Conservation (phyloP, 1,140 invertebrate genomes). For the Macrosteles quadrilineatus region DNA sequence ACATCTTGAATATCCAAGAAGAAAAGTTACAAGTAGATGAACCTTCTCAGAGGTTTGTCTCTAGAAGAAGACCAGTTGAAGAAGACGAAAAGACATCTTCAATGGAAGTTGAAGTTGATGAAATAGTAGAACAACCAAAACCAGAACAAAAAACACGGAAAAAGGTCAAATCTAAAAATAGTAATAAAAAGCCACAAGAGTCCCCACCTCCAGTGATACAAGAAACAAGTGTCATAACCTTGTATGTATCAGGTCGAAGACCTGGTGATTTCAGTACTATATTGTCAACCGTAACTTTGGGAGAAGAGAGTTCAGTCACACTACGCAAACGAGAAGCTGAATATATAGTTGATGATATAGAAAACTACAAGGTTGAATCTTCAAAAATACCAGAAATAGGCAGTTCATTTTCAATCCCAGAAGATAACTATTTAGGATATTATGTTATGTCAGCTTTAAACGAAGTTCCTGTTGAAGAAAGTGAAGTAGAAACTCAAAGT, state of each 20-base stretch:
- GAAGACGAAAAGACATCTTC: conserved; percentile 34
- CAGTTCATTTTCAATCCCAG: conserved; percentile 50
- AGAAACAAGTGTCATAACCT: conserved; percentile 75
- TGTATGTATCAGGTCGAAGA: conserved; percentile 82
- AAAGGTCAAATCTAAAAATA: conserved; percentile 39
- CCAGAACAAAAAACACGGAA: conserved; percentile 40
- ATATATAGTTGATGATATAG: conserved; percentile 31
- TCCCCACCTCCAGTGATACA: conserved; percentile 41
- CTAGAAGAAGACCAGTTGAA: conserved; percentile 29
- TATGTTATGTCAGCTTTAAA: conserved; percentile 51
- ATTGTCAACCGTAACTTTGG: conserved; percentile 73
- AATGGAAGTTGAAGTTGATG: conserved; percentile 36
- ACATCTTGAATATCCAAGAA: conserved; percentile 38
- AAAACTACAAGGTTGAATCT: conserved; percentile 41
- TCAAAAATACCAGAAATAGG: conserved; percentile 54
- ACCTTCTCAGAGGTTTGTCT: conserved; percentile 36
- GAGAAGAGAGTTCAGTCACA: conserved; percentile 52
- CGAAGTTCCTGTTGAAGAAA: conserved; percentile 48
- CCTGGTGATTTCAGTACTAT: conserved; percentile 91
- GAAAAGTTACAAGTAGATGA: conserved; percentile 47
- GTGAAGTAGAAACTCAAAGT: conserved; percentile 66
- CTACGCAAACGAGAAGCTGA: conserved; percentile 59
- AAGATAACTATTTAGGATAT: conserved; percentile 51
- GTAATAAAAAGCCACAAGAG: conserved; percentile 43
- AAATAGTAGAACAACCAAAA: conserved; percentile 38